These are phyloP conservation scores for Isichthys henryi DNA, from an alignment of 2,113 vertebrate genomes.

Conservation along the genomic window DNA sequence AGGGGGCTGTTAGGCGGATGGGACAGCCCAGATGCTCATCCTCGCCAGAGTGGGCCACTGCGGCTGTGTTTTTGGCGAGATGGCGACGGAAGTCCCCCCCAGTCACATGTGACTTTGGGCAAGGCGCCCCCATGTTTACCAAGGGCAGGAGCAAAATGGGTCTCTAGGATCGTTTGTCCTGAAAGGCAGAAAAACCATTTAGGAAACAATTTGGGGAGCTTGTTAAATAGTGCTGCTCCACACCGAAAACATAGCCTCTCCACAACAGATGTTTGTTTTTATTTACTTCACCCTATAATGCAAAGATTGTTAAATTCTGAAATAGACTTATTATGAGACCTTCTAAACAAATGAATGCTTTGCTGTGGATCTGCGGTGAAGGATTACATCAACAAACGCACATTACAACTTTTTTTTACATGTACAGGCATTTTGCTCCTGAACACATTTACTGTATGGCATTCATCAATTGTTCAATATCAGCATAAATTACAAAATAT, in stretches of 20 bases:
- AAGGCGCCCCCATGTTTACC: constrained; percentile 56
- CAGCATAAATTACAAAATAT: not conserved
- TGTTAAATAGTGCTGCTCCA: constrained; percentile 57
- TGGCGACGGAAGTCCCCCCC: constrained; percentile 49
- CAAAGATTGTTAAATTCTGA: constrained; percentile 39
- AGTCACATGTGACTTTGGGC: constrained; percentile 56
- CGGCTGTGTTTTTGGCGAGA: constrained; percentile 45
- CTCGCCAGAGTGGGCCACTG: constrained; percentile 23
- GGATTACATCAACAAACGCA: constrained; percentile 37
- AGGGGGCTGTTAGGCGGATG: not conserved
- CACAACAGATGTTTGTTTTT: constrained; percentile 67
- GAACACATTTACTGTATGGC: not conserved
- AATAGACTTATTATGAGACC: constrained; percentile 51
- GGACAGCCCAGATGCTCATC: constrained; percentile 17
- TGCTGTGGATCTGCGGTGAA: constrained; percentile 40
- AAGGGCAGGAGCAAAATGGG: constrained; percentile 24
- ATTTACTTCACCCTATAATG: constrained; percentile 43
- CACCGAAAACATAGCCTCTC: constrained; percentile 53
- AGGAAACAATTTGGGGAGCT: constrained; percentile 50
- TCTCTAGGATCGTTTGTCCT: constrained; percentile 55
- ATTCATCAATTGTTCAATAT: not conserved
- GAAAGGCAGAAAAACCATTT: constrained; percentile 47
- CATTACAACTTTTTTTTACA: constrained; percentile 25
- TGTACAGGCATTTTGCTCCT: not conserved
- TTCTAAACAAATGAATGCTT: constrained; percentile 47